Evolutionary conservation across 2,888 invertebrate species (phyloP), one percentile per base, ranked within the genome.

Genomic region (Carpatolechia fugitivella): DNA sequence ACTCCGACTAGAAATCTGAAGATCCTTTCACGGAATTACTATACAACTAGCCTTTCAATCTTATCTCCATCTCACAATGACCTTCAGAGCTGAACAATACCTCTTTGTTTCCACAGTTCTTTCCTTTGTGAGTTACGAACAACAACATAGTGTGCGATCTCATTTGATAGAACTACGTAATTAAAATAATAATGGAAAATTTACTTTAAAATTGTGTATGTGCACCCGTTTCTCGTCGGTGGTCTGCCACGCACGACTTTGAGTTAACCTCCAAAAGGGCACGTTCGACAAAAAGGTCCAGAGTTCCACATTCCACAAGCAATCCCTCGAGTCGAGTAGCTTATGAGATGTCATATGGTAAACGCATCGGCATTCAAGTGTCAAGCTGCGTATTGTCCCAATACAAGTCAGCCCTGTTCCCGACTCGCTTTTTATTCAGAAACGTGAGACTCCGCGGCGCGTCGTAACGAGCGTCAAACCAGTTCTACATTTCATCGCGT

Each of bases 391-490:
- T 83, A 87, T 88, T 85, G 85, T 86, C 80, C 81, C 76, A 80
- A 85, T 29, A 82, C 85, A 70, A 75, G 84, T 81, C 75, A 65
- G 69, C 74, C 76, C 69, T 73, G 75, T 73, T 77, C 76, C 76
- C 73, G 68, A 63, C 69, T 68, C 60, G 74, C 75, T 85, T 87
- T 86, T 88, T 88, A 80, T 85, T 74, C 76, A 67, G 70, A 74
- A 78, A 81, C 83, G 80, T 83, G 85, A 87, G 88, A 87, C 85
- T 79, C 76, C 68, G 72, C 73, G 85, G 81, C 85, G 84, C 81
- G 80, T 78, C 80, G 74, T 85, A 85, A 85, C 87, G 78, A 85
- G 78, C 80, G 76, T 76, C 74, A 80, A 86, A 85, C 88, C 82
- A 78, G 88, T 86, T 84, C 79, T 70, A 80, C 78, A 75, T 82